Conservation (phyloP, 1,140 invertebrate genomes). For the Drosophila nasuta region DNA sequence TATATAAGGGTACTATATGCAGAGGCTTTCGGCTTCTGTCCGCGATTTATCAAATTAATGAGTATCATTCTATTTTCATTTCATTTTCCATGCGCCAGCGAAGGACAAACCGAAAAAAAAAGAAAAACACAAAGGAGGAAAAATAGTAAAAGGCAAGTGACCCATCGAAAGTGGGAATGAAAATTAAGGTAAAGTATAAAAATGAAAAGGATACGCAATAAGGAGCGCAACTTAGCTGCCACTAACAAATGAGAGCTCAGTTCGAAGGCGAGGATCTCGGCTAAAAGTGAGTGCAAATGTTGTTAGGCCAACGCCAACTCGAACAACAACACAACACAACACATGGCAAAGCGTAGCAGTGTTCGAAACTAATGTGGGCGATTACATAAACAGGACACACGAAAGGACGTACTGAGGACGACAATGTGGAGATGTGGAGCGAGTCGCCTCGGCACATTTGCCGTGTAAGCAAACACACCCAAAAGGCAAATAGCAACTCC, state of each 20-base stretch:
- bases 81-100: slow-evolving; percentile 77
- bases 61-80: slow-evolving; percentile 84
- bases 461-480: slow-evolving; percentile 69
- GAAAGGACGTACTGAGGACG: slow-evolving; percentile 57
- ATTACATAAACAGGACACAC: slow-evolving; percentile 82
- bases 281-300: slow-evolving; percentile 56
- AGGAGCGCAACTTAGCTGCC: slow-evolving; percentile 30
- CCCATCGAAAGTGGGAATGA: slow-evolving; percentile 38
- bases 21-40: slow-evolving; percentile 44
- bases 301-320: slow-evolving; percentile 43
- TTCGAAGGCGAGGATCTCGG: slow-evolving; percentile 15
- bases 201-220: slow-evolving; percentile 55
- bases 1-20: slow-evolving; percentile 29
- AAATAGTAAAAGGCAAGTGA: slow-evolving; percentile 49
- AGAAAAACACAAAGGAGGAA: slow-evolving; percentile 10
- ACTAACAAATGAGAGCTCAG: slow-evolving; percentile 40
- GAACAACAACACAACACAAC: slow-evolving; percentile 20
- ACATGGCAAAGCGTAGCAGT: slow-evolving; percentile 37
- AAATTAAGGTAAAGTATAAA: slow-evolving; percentile 67
- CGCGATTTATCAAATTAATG: slow-evolving; percentile 83
- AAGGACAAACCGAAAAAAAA: slow-evolving; percentile 50
- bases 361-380: slow-evolving; percentile 77
- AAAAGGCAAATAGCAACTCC: slow-evolving; percentile 71
- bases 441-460: slow-evolving; percentile 20
- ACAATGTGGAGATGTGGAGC: too few relatives aligned